Conservation (phyloP, 2,888 invertebrate species). For the Ichneumoninae sp. region DNA sequence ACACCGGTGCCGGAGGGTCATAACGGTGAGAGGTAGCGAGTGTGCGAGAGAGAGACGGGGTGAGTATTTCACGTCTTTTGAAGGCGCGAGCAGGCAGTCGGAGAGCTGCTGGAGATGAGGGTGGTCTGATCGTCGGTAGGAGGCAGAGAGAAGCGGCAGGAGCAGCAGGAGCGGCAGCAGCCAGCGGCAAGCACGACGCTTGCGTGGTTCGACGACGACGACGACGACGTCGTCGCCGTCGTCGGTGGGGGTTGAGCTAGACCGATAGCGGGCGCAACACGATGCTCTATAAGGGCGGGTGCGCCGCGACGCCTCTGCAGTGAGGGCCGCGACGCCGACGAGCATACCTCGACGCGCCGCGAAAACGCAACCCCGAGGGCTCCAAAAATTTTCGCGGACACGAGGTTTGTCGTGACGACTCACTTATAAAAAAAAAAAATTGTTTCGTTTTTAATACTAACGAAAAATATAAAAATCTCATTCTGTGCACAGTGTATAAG, state of each 20-base stretch:
- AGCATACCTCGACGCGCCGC: conserved; percentile 46
- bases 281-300: conserved; percentile 83
- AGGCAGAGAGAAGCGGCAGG: conserved; percentile 1
- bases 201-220: conserved; percentile 45
- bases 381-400: conserved; percentile 52
- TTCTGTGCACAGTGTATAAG: conserved; percentile 34
- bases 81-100: conserved; percentile 57
- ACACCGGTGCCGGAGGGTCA: conserved; percentile 68
- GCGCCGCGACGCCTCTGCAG: conserved; percentile 83
- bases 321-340: conserved; percentile 82
- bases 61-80: conserved; percentile 70
- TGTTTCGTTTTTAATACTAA: background rate
- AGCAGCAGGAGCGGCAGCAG: conserved; percentile 18
- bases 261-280: conserved; percentile 76
- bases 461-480: conserved; percentile 2
- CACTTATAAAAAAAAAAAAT: background rate
- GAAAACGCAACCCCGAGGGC: conserved; percentile 6
- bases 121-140: conserved; percentile 24
- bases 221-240: conserved; percentile 5
- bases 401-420: conserved; percentile 56
- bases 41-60: too few relatives aligned
- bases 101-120: conserved; percentile 33
- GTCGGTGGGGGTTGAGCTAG: conserved; percentile 58
- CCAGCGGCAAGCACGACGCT: conserved; percentile 45
- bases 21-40: background rate